Evolutionary conservation across 1,140 invertebrate species (phyloP), one percentile per base, ranked within the genome.

Genomic region (Drosophila tristis): DNA sequence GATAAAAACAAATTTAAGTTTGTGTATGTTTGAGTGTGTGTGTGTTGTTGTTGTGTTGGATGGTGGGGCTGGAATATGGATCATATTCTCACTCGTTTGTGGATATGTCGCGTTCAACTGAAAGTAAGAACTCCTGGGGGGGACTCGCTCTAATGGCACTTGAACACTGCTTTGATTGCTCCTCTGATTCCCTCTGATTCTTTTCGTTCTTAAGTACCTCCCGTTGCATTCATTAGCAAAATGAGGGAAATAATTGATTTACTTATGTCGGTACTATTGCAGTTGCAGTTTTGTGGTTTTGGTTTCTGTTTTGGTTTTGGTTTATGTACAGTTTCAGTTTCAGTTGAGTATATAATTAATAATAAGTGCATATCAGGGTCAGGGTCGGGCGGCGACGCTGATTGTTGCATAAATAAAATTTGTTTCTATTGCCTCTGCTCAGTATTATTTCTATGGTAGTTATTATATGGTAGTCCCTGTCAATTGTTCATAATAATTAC

Each of bases 391-490:
- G 53, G 53, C 47, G 60, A 48, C 61, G 62, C 62, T 79, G 65
- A 68, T 61, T 25, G 56, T 56, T 58, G 45, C 42, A 45, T 78
- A 84, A 84, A 72, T 81, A 77, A 71, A 80, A 80, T 84, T 74
- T 84, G 60, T 67, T 79, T 74, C 79, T 89, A 82, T 89, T 84
- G 79, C 75, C 60, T 78, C 70, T 57, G 74, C 64, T 84, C 66
- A 79, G 72, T 87, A 70, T 70, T 89, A 77, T 80, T 80, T 89
- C 72, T 89, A 80, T 89, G 57, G 74, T 68, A 64, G 57, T 77
- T 73, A 90, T 90, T 90, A 84, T 65, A 60, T 84, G 77, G 79
- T 90, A 90, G 76, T 91, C 89, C 87, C 90, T 91, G 85, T 82
- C 89, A 90, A 84, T 90, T 76, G 85, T 90, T 90, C 29, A 87